Percentiles rank a stretch among this genome's conserved stretches.
Conservation (phyloP, 1,140 invertebrate species). For the Lethrus apterus region DNA sequence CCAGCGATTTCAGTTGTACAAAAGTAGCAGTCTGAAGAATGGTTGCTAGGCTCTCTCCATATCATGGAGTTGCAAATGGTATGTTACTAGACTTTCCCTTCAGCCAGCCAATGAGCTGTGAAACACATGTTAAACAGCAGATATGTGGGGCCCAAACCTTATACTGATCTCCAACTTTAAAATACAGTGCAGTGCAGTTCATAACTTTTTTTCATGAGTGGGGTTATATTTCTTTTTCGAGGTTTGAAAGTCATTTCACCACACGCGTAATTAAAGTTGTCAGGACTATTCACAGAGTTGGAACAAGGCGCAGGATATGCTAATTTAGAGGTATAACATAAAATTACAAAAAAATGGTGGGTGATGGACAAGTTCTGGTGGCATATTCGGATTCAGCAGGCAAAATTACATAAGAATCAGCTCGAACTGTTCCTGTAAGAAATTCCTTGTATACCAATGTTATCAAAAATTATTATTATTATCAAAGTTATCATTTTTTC, state of each 20-base stretch:
- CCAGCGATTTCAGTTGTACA: slow-evolving; percentile 7
- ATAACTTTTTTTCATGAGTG: slow-evolving; percentile 5
- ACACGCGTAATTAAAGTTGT: too few relatives aligned
- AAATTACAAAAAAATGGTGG: too few relatives aligned
- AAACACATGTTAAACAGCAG: slow-evolving; percentile 10
- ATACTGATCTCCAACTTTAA: slow-evolving; percentile 6
- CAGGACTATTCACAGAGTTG: too few relatives aligned
- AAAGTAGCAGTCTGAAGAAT: slow-evolving; percentile 7
- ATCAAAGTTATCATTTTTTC: too few relatives aligned
- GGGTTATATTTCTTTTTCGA: slow-evolving; percentile 9
- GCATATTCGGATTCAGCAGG: too few relatives aligned
- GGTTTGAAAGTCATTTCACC: not conserved
- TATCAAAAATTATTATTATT: too few relatives aligned
- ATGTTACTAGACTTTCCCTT: slow-evolving; percentile 5
- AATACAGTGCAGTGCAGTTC: slow-evolving; percentile 3
- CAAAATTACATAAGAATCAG: too few relatives aligned
- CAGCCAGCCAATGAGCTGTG: not conserved
- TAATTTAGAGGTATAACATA: too few relatives aligned
- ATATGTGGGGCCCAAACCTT: slow-evolving; percentile 6
- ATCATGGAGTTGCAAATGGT: not conserved
- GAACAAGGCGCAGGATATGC: too few relatives aligned
- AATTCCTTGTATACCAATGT: too few relatives aligned
- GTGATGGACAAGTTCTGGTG: too few relatives aligned
- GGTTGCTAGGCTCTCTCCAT: slow-evolving; percentile 5
- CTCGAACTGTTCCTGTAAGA: too few relatives aligned